Evolutionary conservation across 2,888 invertebrate species (phyloP).

Genomic region (Sarcophaga variegata): DNA sequence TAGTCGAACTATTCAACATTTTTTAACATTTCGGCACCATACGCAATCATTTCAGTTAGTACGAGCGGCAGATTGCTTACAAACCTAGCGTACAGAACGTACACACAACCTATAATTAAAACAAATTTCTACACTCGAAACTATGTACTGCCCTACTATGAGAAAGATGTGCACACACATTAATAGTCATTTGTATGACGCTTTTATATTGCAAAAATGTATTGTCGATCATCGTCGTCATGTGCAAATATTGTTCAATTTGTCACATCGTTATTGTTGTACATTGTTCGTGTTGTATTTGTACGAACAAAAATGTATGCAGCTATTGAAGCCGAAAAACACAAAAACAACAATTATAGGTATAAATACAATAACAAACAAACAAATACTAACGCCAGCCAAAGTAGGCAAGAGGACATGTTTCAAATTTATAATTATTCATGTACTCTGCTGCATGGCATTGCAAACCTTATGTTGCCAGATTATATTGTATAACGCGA

Average conservation of each 20-base stretch:
- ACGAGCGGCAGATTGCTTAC: too few relatives aligned
- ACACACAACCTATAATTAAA: background rate
- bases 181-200: constrained; percentile 36
- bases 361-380: background rate
- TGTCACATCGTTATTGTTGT: background rate
- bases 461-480: background rate
- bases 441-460: too few relatives aligned
- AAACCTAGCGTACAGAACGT: too few relatives aligned
- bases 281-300: background rate
- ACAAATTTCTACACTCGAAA: background rate
- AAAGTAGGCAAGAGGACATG: background rate
- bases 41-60: too few relatives aligned
- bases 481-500: too few relatives aligned
- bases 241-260: background rate
- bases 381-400: background rate
- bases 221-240: constrained; percentile 46
- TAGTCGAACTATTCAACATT: too few relatives aligned
- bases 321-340: background rate
- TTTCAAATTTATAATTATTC: background rate
- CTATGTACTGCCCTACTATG: background rate
- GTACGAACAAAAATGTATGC: background rate
- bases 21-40: too few relatives aligned
- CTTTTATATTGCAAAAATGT: constrained; percentile 21
- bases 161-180: background rate
- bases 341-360: background rate